Conservation (phyloP, 2,797 vertebrate genomes). For the Orestias chungarensis region DNA sequence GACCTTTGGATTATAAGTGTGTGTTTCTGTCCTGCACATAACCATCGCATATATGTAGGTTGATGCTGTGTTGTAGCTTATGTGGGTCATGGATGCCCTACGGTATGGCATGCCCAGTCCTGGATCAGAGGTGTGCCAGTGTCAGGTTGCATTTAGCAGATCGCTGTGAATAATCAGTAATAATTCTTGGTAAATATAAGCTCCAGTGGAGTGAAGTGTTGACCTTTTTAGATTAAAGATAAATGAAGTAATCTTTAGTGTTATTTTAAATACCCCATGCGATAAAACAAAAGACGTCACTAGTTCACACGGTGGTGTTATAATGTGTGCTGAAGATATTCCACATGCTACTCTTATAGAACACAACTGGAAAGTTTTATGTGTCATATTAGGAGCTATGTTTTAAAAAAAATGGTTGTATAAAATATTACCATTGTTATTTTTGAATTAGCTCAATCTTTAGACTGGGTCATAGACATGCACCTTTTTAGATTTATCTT, state of each 20-base stretch:
- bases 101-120: slow-evolving; percentile 56
- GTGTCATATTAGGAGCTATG: not conserved
- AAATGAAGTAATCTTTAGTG: slow-evolving; percentile 32
- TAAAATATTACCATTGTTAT: not conserved
- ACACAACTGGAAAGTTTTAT: slow-evolving; percentile 16
- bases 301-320: slow-evolving; percentile 13
- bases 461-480: not conserved
- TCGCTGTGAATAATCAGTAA: slow-evolving; percentile 52
- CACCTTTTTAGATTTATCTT: too few species aligned
- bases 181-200: slow-evolving; percentile 50
- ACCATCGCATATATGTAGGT: slow-evolving; percentile 37
- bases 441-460: not conserved
- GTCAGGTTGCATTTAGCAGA: slow-evolving; percentile 64
- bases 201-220: slow-evolving; percentile 36
- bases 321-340: slow-evolving; percentile 1
- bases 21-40: slow-evolving; percentile 41
- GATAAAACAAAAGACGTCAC: slow-evolving; percentile 39
- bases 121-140: slow-evolving; percentile 68
- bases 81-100: slow-evolving; percentile 73
- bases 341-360: slow-evolving; percentile 1
- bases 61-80: slow-evolving; percentile 55
- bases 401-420: not conserved
- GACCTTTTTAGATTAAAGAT: slow-evolving; percentile 40
- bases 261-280: slow-evolving; percentile 35
- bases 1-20: slow-evolving; percentile 1